phyloP scores from a whole-genome alignment of 2,113 vertebrate species.

The Tragulus kanchil region DNA sequence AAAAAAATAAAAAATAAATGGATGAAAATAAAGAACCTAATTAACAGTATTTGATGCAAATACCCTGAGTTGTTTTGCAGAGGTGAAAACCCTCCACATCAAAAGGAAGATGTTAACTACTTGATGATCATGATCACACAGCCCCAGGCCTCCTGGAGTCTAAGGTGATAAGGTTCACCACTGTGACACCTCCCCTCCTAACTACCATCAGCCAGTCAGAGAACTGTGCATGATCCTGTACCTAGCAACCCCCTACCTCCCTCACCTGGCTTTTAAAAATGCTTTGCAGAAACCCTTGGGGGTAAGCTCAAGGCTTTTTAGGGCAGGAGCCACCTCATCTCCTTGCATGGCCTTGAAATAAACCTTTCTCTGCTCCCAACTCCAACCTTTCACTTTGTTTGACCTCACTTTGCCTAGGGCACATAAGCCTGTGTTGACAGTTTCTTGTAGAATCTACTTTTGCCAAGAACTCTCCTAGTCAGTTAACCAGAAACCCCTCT shows the following conservation, averaged over 20 bases:
- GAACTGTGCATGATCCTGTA: background rate
- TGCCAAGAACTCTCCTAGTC: background rate
- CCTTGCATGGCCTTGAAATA: background rate
- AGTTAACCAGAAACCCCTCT: background rate
- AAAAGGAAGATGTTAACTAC: background rate
- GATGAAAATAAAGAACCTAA: background rate
- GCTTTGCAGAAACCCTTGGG: background rate
- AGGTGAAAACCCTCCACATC: background rate
- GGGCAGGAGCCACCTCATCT: background rate
- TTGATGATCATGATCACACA: background rate
- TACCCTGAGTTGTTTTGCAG: background rate
- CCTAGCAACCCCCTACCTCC: background rate
- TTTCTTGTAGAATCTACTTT: background rate
- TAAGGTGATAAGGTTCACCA: background rate
- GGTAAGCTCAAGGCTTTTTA: background rate
- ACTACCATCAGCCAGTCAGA: background rate
- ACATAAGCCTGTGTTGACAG: background rate
- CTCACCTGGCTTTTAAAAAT: background rate
- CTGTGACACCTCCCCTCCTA: background rate
- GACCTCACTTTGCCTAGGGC: background rate
- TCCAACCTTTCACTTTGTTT: background rate
- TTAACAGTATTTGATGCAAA: background rate
- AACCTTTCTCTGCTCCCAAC: background rate
- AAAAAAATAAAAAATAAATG: too few relatives aligned
- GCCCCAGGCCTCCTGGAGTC: background rate